These are phyloP conservation scores for Deilephila elpenor DNA, from an alignment of 2,888 invertebrate species.

Conservation along the genomic window DNA sequence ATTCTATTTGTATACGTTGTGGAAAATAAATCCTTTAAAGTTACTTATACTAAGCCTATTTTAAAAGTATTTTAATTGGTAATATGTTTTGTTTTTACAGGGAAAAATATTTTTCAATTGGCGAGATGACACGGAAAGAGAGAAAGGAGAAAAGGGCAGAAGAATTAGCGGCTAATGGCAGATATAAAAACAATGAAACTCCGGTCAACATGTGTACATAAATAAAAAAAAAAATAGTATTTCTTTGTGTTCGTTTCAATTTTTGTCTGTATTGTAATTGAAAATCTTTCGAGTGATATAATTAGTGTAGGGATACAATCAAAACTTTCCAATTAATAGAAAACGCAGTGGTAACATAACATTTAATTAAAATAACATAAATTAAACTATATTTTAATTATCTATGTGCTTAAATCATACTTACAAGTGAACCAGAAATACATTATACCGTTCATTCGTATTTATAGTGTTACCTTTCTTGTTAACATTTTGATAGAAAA, in stretches of 20 bases:
- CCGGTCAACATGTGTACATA: constrained; percentile 6
- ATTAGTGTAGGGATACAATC: neutral
- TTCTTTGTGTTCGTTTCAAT: neutral
- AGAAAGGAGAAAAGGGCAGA: constrained; percentile 71
- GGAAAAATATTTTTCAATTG: constrained; percentile 88
- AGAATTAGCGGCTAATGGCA: constrained; percentile 59
- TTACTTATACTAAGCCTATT: too few species aligned
- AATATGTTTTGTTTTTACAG: constrained; percentile 54
- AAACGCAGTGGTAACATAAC: constrained; percentile 33
- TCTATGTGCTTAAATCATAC: too few species aligned
- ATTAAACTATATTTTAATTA: neutral
- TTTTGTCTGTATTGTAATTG: neutral
- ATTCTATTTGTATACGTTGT: too few species aligned
- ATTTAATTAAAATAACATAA: constrained; percentile 31
- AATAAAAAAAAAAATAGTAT: neutral
- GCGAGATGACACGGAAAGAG: constrained; percentile 87
- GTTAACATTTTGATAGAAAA: too few species aligned
- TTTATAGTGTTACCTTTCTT: too few species aligned
- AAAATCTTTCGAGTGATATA: neutral
- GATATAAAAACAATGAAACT: neutral
- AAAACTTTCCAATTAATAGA: constrained; percentile 5
- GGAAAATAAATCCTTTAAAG: too few species aligned
- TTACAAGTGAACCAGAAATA: too few species aligned
- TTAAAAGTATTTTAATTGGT: too few species aligned
- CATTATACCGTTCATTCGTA: too few species aligned